phyloP scores from a whole-genome alignment of 53 echinoderm and acorn worm genomes.

The Apostichopus leukothele region DNA sequence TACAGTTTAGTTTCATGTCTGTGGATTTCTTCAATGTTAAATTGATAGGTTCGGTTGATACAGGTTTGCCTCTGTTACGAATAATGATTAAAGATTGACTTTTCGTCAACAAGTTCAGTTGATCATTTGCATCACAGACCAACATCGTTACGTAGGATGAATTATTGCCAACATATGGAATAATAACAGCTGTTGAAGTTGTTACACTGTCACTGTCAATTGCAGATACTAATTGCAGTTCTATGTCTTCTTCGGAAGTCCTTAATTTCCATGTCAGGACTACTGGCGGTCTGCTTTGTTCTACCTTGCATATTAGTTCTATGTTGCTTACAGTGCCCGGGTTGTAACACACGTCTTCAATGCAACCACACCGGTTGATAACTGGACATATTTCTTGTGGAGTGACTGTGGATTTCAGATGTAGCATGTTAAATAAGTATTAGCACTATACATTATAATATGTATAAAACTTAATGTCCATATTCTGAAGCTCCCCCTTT shows the following conservation, averaged over 20 bases:
- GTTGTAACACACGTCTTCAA: background rate
- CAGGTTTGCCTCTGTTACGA: background rate
- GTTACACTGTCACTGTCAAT: background rate
- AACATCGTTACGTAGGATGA: background rate
- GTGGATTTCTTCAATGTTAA: background rate
- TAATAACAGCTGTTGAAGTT: background rate
- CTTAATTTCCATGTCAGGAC: background rate
- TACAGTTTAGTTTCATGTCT: background rate
- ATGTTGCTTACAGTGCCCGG: background rate
- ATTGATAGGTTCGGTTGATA: background rate
- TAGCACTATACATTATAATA: too few species aligned
- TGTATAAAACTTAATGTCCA: too few species aligned
- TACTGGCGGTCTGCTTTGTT: background rate
- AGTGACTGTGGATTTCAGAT: background rate
- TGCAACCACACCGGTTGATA: background rate
- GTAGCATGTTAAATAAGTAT: too few species aligned
- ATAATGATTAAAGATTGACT: background rate
- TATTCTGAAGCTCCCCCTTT: too few species aligned
- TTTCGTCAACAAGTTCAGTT: background rate
- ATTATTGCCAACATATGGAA: background rate
- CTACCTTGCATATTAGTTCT: background rate
- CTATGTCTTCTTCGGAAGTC: background rate
- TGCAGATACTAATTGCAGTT: background rate
- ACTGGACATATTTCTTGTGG: slow-evolving; percentile 9
- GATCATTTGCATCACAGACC: background rate